Percentiles rank a stretch among this genome's conserved stretches.
Conservation (phyloP, 2,888 invertebrate genomes). For the Mylabris sibirica region DNA sequence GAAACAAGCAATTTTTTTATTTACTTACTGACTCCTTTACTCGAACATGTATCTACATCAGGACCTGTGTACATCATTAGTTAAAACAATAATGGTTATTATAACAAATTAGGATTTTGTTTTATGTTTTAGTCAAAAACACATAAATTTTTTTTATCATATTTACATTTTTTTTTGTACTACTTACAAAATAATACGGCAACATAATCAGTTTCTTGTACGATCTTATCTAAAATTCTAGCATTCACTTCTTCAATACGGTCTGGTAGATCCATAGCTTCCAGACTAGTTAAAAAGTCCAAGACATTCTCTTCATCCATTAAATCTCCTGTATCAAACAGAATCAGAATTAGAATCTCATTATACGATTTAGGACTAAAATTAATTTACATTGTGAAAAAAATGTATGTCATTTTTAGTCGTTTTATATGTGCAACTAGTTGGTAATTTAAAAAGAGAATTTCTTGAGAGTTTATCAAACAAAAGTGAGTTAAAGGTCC, state of each 20-base stretch:
- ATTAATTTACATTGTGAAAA: too few relatives aligned
- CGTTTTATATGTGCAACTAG: too few relatives aligned
- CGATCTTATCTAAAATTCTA: conserved; percentile 87
- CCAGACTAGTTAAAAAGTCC: conserved; percentile 91
- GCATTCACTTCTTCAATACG: conserved; percentile 95
- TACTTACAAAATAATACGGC: conserved; percentile 95
- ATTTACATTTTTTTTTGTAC: neutral
- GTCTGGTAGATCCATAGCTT: conserved; percentile 94
- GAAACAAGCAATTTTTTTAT: neutral
- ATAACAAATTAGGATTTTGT: neutral
- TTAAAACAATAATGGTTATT: conserved; percentile 37
- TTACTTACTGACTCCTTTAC: conserved; percentile 69
- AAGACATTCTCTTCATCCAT: conserved; percentile 94
- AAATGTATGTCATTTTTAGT: too few relatives aligned
- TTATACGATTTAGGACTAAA: too few relatives aligned
- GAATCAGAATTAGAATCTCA: neutral
- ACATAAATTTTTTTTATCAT: neutral
- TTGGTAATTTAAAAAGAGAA: too few relatives aligned
- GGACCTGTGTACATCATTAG: conserved; percentile 62
- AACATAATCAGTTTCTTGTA: conserved; percentile 90
- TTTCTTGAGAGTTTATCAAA: too few relatives aligned
- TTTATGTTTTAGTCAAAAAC: conserved; percentile 2
- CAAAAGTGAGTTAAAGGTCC: too few relatives aligned
- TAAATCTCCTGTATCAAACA: conserved; percentile 74
- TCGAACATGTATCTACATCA: conserved; percentile 67